Conservation (phyloP, 2,888 invertebrate genomes). For the Drosophila helvetica region DNA sequence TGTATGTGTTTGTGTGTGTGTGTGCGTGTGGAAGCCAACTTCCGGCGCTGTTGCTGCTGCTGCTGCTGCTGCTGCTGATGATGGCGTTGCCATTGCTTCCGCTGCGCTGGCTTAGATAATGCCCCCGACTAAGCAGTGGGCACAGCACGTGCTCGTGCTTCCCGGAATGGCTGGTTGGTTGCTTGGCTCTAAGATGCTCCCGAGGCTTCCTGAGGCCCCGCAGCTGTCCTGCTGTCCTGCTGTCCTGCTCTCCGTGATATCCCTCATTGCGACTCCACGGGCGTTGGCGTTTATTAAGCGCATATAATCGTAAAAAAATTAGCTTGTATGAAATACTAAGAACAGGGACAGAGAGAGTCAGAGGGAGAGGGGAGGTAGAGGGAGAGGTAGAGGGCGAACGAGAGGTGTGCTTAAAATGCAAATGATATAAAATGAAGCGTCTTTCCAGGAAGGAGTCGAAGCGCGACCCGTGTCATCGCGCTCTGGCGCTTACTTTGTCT, state of each 20-base stretch:
- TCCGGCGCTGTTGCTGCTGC: conserved; percentile 28
- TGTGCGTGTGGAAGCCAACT: conserved; percentile 19
- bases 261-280: conserved; percentile 42
- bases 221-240: neutral
- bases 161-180: neutral
- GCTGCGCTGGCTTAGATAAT: conserved; percentile 41
- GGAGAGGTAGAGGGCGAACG: neutral
- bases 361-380: no score
- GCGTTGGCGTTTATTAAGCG: conserved; percentile 51
- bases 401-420: conserved; percentile 35
- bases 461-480: neutral
- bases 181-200: conserved; percentile 14
- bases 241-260: conserved; percentile 19
- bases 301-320: conserved; percentile 64
- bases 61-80: conserved; percentile 15
- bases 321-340: conserved; percentile 49
- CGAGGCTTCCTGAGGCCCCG: conserved; percentile 12
- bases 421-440: conserved; percentile 38
- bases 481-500: conserved; percentile 1
- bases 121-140: conserved; percentile 39
- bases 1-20: neutral
- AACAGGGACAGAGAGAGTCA: conserved; percentile 14
- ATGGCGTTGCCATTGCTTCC: conserved; percentile 45
- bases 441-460: conserved; percentile 23
- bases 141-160: conserved; percentile 43